Percentiles rank a stretch among this genome's conserved stretches.
Conservation (phyloP, 2,797 vertebrate species). For the Emys orbicularis region DNA sequence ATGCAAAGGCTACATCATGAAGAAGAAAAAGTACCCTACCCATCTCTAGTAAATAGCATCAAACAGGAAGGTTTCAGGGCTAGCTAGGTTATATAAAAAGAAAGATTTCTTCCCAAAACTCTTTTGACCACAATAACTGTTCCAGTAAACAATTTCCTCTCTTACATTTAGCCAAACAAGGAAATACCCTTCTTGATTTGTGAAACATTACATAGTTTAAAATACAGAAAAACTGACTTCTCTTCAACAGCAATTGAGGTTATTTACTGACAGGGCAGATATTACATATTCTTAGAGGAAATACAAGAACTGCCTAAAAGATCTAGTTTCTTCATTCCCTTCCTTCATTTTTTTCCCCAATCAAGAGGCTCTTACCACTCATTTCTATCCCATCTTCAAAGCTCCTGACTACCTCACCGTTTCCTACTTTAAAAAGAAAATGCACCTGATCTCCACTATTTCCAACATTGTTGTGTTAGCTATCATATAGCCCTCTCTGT, state of each 20-base stretch:
- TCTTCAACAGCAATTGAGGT: neutral
- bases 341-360: neutral
- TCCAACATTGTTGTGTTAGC: neutral
- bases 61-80: neutral
- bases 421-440: neutral
- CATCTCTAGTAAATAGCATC: neutral
- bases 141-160: neutral
- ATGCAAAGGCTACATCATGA: neutral
- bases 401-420: neutral
- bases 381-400: neutral
- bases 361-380: neutral
- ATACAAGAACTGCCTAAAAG: neutral
- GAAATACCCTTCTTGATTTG: neutral
- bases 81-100: fast-evolving
- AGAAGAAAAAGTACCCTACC: neutral
- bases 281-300: neutral
- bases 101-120: neutral
- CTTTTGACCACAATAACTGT: neutral
- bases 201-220: neutral
- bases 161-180: neutral
- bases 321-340: neutral
- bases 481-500: neutral
- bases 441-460: neutral
- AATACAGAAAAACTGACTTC: neutral
- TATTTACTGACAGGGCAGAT: neutral